phyloP scores from a whole-genome alignment of 2,888 invertebrate genomes.

The Scaptomyza reducta region DNA sequence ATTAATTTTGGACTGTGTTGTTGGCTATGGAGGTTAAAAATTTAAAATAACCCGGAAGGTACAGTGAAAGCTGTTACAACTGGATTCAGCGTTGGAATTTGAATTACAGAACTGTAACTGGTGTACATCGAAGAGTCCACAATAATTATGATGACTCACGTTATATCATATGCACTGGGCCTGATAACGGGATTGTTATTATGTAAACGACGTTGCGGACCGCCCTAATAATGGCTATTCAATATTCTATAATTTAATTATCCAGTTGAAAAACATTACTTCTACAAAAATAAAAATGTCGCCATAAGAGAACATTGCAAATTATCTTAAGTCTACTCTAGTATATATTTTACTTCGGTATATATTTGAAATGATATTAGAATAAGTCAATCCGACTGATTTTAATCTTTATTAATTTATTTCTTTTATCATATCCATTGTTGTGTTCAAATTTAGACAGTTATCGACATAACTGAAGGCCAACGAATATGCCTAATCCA shows the following conservation, averaged over 20 bases:
- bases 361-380: too few relatives aligned
- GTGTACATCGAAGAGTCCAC: neutral
- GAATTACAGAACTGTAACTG: constrained; percentile 2
- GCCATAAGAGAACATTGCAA: too few relatives aligned
- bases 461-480: neutral
- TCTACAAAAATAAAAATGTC: neutral
- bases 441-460: too few relatives aligned
- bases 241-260: neutral
- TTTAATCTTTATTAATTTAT: neutral
- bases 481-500: neutral
- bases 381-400: too few relatives aligned
- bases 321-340: too few relatives aligned
- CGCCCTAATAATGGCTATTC: neutral
- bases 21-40: constrained; percentile 32
- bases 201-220: constrained; percentile 37
- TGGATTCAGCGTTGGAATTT: neutral
- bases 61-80: neutral
- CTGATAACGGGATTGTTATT: constrained; percentile 37
- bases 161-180: constrained; percentile 42
- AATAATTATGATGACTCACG: constrained; percentile 29
- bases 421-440: neutral
- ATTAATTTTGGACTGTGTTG: constrained; percentile 43
- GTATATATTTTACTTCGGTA: too few relatives aligned
- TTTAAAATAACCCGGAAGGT: neutral
- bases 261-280: neutral